These are phyloP conservation scores for Mermis nigrescens DNA, from an alignment of 2,888 invertebrate species.

Conservation along the genomic window DNA sequence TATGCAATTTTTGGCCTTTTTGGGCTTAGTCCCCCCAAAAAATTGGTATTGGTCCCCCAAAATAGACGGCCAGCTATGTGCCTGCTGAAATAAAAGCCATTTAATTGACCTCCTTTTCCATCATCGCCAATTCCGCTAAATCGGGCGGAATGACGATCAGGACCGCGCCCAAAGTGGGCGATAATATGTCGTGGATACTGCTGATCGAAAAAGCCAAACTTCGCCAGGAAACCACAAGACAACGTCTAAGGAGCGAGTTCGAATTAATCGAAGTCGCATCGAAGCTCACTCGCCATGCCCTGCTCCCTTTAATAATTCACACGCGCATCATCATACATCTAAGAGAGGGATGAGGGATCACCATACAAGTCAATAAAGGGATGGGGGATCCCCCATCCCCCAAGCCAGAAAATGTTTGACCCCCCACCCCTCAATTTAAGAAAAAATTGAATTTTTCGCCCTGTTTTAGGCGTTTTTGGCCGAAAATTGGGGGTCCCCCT, in stretches of 20 bases:
- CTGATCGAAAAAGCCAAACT: conserved; percentile 17
- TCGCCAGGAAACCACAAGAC: conserved; percentile 24
- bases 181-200: conserved; percentile 19
- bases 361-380: too few species aligned
- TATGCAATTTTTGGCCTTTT: too few species aligned
- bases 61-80: too few species aligned
- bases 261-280: conserved; percentile 24
- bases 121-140: conserved; percentile 17
- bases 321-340: neutral
- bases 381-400: too few species aligned
- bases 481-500: too few species aligned
- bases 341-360: neutral
- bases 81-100: too few species aligned
- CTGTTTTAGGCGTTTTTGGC: too few species aligned
- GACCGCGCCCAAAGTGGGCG: conserved; percentile 22
- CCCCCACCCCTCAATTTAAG: too few species aligned
- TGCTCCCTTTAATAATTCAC: conserved; percentile 15
- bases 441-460: too few species aligned
- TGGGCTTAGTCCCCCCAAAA: too few species aligned
- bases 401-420: too few species aligned
- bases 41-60: too few species aligned
- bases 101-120: conserved; percentile 9
- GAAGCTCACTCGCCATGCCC: conserved; percentile 21
- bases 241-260: conserved; percentile 8
- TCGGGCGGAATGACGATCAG: conserved; percentile 26